A percentile compares a stretch with the other conserved stretches of the same genome.
These are phyloP conservation scores for Pristionchus exspectatus DNA, from an alignment of 2,888 invertebrate genomes.

Conservation along the genomic window DNA sequence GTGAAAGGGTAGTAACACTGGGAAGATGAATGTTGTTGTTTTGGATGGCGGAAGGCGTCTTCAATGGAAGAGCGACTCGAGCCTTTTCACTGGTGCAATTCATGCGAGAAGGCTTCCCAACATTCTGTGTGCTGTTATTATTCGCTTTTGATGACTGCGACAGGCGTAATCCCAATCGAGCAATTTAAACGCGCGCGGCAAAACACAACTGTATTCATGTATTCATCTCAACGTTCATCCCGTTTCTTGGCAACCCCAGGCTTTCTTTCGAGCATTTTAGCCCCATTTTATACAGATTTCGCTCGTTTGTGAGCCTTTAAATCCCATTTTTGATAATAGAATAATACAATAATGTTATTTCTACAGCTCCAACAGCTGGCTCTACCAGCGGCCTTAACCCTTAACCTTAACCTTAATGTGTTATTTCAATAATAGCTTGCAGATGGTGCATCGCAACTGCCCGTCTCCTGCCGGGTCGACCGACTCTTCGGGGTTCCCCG, in stretches of 20 bases:
- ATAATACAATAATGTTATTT: too few relatives aligned
- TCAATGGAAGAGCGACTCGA: not conserved
- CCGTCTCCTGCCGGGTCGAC: slow-evolving; percentile 73
- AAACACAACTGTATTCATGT: too few relatives aligned
- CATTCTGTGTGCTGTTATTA: too few relatives aligned
- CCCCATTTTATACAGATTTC: not conserved
- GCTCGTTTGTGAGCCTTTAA: not conserved
- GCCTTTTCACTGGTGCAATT: not conserved
- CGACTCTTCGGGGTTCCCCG: slow-evolving; percentile 78
- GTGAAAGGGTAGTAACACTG: not conserved
- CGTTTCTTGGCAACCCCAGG: not conserved
- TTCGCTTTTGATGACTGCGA: not conserved
- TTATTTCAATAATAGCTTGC: not conserved
- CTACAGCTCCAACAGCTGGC: too few relatives aligned
- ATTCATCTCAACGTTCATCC: not conserved
- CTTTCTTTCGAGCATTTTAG: not conserved
- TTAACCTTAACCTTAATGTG: not conserved
- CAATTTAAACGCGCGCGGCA: not conserved
- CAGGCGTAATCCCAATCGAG: not conserved
- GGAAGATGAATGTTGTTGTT: not conserved
- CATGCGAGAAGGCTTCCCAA: not conserved
- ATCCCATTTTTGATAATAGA: not conserved
- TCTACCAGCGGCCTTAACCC: too few relatives aligned
- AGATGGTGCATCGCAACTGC: slow-evolving; percentile 57
- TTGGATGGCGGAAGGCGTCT: not conserved